Percentiles rank a stretch among this genome's conserved stretches.
Evolutionary conservation across 2,797 vertebrate genomes (phyloP).

Genomic region (Microtus californicus): DNA sequence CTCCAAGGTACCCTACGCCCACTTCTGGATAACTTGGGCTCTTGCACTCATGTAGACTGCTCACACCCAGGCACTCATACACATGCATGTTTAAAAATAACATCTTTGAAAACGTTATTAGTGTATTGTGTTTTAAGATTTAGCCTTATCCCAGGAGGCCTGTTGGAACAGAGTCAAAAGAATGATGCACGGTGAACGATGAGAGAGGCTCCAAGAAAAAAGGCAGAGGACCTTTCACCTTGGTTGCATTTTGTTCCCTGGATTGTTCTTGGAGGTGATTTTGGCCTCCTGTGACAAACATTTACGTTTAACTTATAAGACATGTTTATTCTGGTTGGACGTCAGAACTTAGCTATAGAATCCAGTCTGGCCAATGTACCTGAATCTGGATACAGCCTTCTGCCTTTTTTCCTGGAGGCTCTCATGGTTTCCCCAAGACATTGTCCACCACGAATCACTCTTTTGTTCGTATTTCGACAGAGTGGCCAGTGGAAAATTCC

Average conservation of each 20-base stretch:
- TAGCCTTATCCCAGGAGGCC: background rate
- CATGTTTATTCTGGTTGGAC: background rate
- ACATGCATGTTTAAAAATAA: background rate
- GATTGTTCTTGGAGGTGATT: background rate
- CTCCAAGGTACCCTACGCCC: no score
- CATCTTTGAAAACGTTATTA: background rate
- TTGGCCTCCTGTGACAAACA: background rate
- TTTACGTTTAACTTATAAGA: background rate
- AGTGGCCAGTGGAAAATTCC: background rate
- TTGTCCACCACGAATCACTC: background rate
- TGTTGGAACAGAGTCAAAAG: background rate
- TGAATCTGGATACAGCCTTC: background rate
- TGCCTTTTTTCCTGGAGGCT: background rate
- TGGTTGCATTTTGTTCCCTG: background rate
- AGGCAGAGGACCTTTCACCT: background rate
- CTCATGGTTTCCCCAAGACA: background rate
- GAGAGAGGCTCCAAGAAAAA: background rate
- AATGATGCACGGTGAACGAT: background rate
- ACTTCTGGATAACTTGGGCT: background rate
- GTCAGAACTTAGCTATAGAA: background rate
- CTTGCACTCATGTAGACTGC: background rate
- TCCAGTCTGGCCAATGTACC: background rate
- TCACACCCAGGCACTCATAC: background rate
- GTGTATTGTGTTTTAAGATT: conserved; percentile 3
- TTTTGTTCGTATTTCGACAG: background rate